Evolutionary conservation across 2,888 invertebrate species (phyloP).

Genomic region (Colletes collaris): DNA sequence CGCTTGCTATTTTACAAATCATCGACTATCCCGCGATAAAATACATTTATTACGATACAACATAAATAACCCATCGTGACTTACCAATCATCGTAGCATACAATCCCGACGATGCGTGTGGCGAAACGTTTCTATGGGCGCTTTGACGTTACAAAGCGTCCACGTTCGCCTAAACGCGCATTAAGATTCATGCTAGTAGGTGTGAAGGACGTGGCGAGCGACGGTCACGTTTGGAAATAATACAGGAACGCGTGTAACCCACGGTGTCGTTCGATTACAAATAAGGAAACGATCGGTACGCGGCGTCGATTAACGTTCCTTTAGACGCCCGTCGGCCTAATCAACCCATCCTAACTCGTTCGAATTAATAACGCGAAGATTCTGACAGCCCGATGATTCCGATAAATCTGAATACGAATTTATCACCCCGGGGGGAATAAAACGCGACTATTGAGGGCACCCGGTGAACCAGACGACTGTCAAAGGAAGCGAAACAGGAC

Average conservation of each 20-base stretch:
- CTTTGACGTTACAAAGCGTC: conserved; percentile 5
- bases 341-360: conserved; percentile 18
- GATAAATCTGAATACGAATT: too few species aligned
- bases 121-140: conserved; percentile 27
- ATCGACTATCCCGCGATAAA: too few species aligned
- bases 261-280: conserved; percentile 46
- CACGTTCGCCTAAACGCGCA: conserved; percentile 13
- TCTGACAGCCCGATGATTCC: too few species aligned
- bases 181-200: conserved; percentile 38
- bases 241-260: conserved; percentile 36
- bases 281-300: conserved; percentile 47
- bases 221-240: conserved; percentile 45
- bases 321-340: conserved; percentile 57
- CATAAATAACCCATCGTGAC: too few species aligned
- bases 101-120: conserved; percentile 48
- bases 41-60: too few species aligned
- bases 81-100: conserved; percentile 4
- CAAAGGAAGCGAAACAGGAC: conserved; percentile 8
- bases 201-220: conserved; percentile 39
- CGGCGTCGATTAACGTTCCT: conserved; percentile 36
- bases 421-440: too few species aligned
- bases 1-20: too few species aligned
- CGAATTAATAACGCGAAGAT: not conserved
- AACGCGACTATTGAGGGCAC: not conserved
- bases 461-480: not conserved